These are phyloP conservation scores for Zoroaster sp. DNA, from an alignment of 53 echinoderm and acorn worm species.

Conservation along the genomic window DNA sequence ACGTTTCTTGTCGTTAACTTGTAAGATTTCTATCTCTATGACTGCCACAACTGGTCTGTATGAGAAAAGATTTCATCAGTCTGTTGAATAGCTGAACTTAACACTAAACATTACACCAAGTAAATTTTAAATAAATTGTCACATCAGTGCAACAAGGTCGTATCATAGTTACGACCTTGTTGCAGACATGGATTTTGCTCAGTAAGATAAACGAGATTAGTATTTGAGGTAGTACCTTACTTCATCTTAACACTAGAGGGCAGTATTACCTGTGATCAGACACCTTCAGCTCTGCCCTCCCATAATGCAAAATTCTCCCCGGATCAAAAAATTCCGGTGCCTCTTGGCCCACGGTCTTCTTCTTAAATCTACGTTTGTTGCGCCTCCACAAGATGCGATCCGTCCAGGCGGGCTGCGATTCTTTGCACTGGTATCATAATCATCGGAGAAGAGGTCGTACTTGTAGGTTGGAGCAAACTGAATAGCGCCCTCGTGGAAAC, in stretches of 20 bases:
- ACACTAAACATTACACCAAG: background rate
- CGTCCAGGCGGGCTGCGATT: slow-evolving; percentile 95
- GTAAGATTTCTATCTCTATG: slow-evolving; percentile 77
- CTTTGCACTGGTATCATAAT: slow-evolving; percentile 96
- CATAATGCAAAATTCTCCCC: slow-evolving; percentile 85
- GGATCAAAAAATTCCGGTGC: slow-evolving; percentile 67
- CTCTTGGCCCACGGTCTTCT: slow-evolving; percentile 24
- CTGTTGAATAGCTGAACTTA: too few species aligned
- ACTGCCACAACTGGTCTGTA: slow-evolving; percentile 86
- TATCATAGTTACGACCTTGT: background rate
- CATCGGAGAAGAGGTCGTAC: slow-evolving; percentile 94
- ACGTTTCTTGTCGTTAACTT: slow-evolving; percentile 76
- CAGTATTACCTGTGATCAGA: slow-evolving; percentile 89
- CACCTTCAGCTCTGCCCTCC: slow-evolving; percentile 88
- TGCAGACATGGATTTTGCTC: too few species aligned
- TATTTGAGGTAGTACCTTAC: background rate
- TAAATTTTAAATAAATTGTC: background rate
- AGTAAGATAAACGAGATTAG: background rate
- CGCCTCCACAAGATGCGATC: slow-evolving; percentile 88
- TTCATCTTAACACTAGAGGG: background rate
- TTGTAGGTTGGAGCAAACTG: slow-evolving; percentile 96
- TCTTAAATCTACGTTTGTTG: slow-evolving; percentile 63
- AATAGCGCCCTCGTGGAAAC: slow-evolving; percentile 90
- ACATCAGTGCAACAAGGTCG: background rate
- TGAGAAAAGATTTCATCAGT: background rate